Conservation (phyloP, 2,797 vertebrate species). For the Eulemur rubriventer region DNA sequence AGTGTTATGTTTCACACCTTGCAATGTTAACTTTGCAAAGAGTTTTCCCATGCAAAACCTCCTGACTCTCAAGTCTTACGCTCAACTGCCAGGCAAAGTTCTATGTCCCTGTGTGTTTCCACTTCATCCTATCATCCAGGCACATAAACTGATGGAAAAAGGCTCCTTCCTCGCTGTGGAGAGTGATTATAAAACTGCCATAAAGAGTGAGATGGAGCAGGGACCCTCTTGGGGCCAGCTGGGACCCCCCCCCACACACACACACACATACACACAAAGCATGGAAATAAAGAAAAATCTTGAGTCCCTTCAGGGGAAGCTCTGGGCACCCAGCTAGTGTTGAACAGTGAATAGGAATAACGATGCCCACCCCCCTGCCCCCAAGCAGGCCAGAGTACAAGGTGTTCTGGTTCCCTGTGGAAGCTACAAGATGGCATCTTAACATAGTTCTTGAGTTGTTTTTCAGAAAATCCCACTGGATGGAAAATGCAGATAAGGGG, state of each 20-base stretch:
- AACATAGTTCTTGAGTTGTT: neutral
- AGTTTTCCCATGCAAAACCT: neutral
- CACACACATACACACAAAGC: neutral
- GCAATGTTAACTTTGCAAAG: neutral
- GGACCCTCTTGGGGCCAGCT: neutral
- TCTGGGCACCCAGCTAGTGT: neutral
- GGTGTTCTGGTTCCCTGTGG: neutral
- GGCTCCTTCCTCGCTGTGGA: neutral
- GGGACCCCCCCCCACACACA: no score
- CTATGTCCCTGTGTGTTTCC: neutral
- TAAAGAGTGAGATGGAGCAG: neutral
- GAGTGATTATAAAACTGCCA: neutral
- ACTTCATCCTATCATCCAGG: neutral
- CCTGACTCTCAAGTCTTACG: neutral
- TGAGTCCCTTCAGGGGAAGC: neutral
- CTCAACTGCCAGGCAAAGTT: neutral
- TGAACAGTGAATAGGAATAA: neutral
- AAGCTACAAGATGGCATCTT: neutral
- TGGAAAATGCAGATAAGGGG: neutral
- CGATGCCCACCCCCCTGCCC: neutral
- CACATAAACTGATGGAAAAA: neutral
- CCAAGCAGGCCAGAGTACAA: neutral
- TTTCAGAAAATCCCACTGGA: neutral
- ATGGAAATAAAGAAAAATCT: neutral
- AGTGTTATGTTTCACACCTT: neutral